Evolutionary conservation across 2,797 vertebrate species (phyloP).

Genomic region (Kryptolebias ocellatus): DNA sequence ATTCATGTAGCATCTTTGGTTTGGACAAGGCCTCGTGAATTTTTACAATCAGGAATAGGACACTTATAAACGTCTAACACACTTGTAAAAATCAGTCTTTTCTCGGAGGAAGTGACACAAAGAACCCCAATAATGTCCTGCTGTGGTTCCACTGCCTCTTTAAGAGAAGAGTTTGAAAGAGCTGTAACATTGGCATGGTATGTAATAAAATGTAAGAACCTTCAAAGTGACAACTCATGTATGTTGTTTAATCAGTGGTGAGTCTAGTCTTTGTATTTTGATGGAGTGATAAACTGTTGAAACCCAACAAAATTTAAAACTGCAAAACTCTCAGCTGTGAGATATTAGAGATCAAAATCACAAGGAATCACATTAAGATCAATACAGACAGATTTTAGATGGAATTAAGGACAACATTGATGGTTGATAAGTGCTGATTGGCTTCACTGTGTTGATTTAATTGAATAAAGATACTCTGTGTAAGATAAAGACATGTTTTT

Average conservation of each 20-base stretch:
- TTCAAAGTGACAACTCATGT: conserved; percentile 22
- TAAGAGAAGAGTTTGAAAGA: conserved; percentile 38
- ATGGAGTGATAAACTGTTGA: background rate
- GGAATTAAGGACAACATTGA: too few relatives aligned
- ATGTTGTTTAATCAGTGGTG: conserved; percentile 17
- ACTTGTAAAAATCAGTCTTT: conserved; percentile 34
- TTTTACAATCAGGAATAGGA: conserved; percentile 20
- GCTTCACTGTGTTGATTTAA: too few relatives aligned
- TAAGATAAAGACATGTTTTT: too few relatives aligned
- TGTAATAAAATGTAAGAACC: conserved; percentile 13
- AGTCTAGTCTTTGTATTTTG: conserved; percentile 3
- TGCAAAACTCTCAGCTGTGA: background rate
- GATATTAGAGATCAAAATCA: too few relatives aligned
- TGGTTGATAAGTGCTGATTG: too few relatives aligned
- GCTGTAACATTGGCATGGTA: conserved; percentile 14
- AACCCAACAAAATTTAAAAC: background rate
- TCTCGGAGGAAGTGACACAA: conserved; percentile 37
- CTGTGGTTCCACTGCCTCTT: conserved; percentile 29
- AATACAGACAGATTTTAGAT: too few relatives aligned
- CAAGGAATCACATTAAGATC: too few relatives aligned
- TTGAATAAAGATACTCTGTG: too few relatives aligned
- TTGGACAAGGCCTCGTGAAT: conserved; percentile 11
- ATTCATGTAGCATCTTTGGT: too few relatives aligned
- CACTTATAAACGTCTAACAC: background rate
- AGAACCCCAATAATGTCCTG: conserved; percentile 45